Conservation (phyloP, 2,888 invertebrate species). For the Eurois occulta region DNA sequence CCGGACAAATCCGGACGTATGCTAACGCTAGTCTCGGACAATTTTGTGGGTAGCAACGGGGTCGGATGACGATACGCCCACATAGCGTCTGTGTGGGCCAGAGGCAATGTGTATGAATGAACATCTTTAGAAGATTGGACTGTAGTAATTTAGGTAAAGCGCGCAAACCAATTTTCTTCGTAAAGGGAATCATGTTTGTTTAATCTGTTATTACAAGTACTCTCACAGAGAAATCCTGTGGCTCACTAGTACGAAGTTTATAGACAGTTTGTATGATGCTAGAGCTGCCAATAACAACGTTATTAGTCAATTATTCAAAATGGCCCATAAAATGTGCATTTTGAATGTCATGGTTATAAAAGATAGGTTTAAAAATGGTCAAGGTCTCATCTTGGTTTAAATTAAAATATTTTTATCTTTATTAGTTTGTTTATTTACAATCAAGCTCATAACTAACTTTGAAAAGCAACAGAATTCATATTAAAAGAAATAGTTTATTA, state of each 20-base stretch:
- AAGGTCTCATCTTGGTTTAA: conserved; percentile 8
- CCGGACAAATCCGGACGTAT: background rate
- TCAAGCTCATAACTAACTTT: background rate
- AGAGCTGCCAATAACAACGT: conserved; percentile 13
- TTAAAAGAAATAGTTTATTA: background rate
- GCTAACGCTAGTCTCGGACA: background rate
- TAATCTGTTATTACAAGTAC: background rate
- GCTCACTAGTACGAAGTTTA: background rate
- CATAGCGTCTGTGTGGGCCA: conserved; percentile 9
- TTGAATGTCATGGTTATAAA: conserved; percentile 27
- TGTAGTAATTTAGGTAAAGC: background rate
- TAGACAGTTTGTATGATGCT: background rate
- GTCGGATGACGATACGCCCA: conserved; percentile 15
- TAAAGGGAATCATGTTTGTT: background rate
- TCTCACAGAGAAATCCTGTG: background rate
- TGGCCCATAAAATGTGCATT: conserved; percentile 10
- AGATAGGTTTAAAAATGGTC: background rate
- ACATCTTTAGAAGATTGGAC: conserved; percentile 31
- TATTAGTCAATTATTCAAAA: conserved; percentile 8
- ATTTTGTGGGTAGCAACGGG: conserved; percentile 20
- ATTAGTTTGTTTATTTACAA: background rate
- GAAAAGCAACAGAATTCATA: background rate
- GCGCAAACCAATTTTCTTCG: conserved; percentile 1
- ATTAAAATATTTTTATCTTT: background rate
- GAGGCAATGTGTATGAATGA: conserved; percentile 13